Base-by-base conservation (phyloP, 1,140 invertebrate species). In the Drosophila obscura region DNA sequence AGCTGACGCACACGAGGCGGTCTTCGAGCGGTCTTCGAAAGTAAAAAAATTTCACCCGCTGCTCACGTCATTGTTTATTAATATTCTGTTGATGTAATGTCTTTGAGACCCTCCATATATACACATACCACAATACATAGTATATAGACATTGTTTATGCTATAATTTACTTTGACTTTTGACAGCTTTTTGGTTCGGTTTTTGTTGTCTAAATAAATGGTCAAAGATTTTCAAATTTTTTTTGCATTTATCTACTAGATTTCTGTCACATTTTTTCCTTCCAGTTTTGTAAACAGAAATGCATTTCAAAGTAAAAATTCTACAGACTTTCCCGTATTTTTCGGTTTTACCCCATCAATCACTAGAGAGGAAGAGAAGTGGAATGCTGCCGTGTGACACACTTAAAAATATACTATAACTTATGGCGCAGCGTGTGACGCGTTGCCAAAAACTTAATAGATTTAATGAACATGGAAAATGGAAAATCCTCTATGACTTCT, bases 11-110 rank as follows among this genome's bases (percentile, higher is more conserved):
- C 74, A 63, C 15, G 48, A 57, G 46, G 24, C 46, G 57, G 26
- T 45, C 39, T 43, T 69, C 22, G 16, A 35, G 35, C 35, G 11
- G 11, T 41, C 41, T 56, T 48, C 46, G 68, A 75, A 80, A 65
- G 72, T 66, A 62, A 57, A 67, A 59, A 63, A 74, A 58, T 68
- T 67, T 66, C 46, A 62, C 53, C 58, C 35, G 43, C 58, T 53
- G 55, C 72, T 57, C 62, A 73, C 82, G 83, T 87, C 82, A 87
- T 71, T 73, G 64, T 82, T 87, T 87, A 85, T 87, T 82, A 87
- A 87, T 87, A 87, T 87, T 87, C 82, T 52, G 77, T 87, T 85
- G 73, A 81, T 85, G 81, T 87, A 85, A 87, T 81, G 73, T 65
- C 58, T 16, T 77, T 56, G 26, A 58, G 41, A 68, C 50, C 31